Evolutionary conservation across 2,888 invertebrate genomes (phyloP).

Genomic region (Podotricha telesiphe): DNA sequence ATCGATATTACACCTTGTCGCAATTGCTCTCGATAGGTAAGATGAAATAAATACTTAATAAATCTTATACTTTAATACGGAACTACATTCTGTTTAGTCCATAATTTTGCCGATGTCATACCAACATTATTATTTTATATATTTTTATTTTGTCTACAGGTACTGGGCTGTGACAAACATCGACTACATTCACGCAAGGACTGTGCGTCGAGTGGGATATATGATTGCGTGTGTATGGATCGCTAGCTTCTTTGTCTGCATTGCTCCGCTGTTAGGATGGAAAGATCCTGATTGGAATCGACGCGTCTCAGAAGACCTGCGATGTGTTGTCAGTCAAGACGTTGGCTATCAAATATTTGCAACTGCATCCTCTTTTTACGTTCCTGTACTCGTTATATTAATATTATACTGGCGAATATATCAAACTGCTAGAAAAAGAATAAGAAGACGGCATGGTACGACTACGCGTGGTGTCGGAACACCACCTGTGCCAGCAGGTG

Average conservation of each 20-base stretch:
- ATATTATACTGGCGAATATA: slow-evolving; percentile 95
- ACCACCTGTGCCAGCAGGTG: slow-evolving; percentile 80
- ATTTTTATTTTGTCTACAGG: slow-evolving; percentile 66
- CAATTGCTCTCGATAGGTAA: slow-evolving; percentile 92
- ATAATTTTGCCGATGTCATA: neutral
- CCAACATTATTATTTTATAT: neutral
- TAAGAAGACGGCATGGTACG: slow-evolving; percentile 87
- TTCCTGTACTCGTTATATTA: slow-evolving; percentile 93
- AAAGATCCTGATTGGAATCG: slow-evolving; percentile 85
- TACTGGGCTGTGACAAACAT: slow-evolving; percentile 97
- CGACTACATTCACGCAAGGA: slow-evolving; percentile 93
- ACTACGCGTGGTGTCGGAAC: slow-evolving; percentile 77
- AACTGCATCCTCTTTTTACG: slow-evolving; percentile 95
- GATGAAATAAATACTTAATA: slow-evolving; percentile 41
- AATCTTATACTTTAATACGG: neutral
- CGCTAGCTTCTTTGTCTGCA: slow-evolving; percentile 91
- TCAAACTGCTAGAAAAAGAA: slow-evolving; percentile 93
- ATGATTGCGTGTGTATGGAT: slow-evolving; percentile 94
- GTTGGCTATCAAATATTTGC: slow-evolving; percentile 94
- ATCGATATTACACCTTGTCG: slow-evolving; percentile 91
- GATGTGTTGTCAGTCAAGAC: slow-evolving; percentile 93
- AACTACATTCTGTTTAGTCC: too few relatives aligned
- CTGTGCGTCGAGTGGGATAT: slow-evolving; percentile 88
- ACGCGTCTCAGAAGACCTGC: slow-evolving; percentile 85
- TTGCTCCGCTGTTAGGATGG: slow-evolving; percentile 94